phyloP scores from a whole-genome alignment of 2,888 invertebrate genomes.

The Amphipoea oculea region DNA sequence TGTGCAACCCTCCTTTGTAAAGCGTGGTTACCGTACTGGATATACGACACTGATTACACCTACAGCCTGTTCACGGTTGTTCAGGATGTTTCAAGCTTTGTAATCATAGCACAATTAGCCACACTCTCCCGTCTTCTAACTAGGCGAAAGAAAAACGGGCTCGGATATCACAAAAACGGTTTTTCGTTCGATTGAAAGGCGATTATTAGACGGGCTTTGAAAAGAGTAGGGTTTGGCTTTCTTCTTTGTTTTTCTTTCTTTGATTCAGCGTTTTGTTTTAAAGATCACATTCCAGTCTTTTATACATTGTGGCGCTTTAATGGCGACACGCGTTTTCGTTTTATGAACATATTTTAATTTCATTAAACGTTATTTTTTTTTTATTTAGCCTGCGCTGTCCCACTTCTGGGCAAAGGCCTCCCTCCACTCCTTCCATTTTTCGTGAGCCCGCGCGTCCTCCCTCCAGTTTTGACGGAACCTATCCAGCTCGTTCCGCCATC shows the following conservation, averaged over 20 bases:
- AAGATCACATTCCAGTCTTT: background rate
- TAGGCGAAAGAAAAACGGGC: conserved; percentile 53
- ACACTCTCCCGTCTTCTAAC: conserved; percentile 47
- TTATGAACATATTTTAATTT: background rate
- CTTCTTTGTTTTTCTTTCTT: conserved; percentile 5
- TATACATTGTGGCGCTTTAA: background rate
- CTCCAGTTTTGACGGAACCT: no score
- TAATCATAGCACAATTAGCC: conserved; percentile 68
- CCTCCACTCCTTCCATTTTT: no score
- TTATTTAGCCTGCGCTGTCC: no score
- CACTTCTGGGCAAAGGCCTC: no score
- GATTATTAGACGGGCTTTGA: conserved; percentile 20
- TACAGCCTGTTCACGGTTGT: conserved; percentile 49
- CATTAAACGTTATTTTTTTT: no score
- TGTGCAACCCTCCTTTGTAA: conserved; percentile 28
- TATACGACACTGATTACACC: conserved; percentile 73
- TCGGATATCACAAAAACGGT: conserved; percentile 41
- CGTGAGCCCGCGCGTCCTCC: no score
- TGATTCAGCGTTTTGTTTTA: background rate
- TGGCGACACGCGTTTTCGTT: background rate
- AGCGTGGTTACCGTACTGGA: conserved; percentile 47
- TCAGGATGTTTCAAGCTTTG: conserved; percentile 56
- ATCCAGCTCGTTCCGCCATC: no score
- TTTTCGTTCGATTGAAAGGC: conserved; percentile 36
- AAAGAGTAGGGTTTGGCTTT: background rate